A percentile compares a stretch with the other conserved stretches of the same genome.
phyloP scores from a whole-genome alignment of 2,888 invertebrate genomes.

The Eurois occulta region DNA sequence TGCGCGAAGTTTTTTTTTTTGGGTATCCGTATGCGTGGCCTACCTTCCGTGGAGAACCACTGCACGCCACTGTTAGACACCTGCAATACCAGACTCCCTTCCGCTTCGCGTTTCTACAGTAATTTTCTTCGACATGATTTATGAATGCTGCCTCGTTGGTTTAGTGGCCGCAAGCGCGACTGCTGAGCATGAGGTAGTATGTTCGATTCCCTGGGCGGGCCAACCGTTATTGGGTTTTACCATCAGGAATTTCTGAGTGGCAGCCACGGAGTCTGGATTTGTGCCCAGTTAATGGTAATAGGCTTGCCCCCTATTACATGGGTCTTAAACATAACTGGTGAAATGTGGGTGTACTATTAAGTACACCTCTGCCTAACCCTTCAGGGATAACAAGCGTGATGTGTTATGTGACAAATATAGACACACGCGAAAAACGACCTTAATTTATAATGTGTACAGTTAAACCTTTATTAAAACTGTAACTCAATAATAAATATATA shows the following conservation, averaged over 20 bases:
- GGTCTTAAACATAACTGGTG: too few relatives aligned
- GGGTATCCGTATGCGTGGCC: too few relatives aligned
- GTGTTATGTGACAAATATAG: not conserved
- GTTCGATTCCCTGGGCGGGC: not conserved
- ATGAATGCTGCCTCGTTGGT: not conserved
- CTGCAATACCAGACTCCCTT: not conserved
- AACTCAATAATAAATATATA: constrained; percentile 33
- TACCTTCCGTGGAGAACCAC: too few relatives aligned
- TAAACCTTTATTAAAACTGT: not conserved
- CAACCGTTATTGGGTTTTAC: not conserved
- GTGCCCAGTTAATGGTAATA: not conserved
- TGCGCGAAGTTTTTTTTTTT: too few relatives aligned
- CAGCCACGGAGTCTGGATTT: not conserved
- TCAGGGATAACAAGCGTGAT: not conserved
- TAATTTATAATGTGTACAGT: not conserved
- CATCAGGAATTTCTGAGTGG: not conserved
- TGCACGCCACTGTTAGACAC: too few relatives aligned
- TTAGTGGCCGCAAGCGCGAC: not conserved
- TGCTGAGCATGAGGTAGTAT: not conserved
- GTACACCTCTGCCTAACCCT: too few relatives aligned
- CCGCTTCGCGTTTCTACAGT: not conserved
- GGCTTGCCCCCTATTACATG: not conserved
- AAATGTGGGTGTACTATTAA: not conserved
- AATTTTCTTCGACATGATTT: not conserved
- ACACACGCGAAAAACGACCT: not conserved